These are phyloP conservation scores for Astyanax mexicanus DNA, from an alignment of 2,797 vertebrate species.

Conservation along the genomic window DNA sequence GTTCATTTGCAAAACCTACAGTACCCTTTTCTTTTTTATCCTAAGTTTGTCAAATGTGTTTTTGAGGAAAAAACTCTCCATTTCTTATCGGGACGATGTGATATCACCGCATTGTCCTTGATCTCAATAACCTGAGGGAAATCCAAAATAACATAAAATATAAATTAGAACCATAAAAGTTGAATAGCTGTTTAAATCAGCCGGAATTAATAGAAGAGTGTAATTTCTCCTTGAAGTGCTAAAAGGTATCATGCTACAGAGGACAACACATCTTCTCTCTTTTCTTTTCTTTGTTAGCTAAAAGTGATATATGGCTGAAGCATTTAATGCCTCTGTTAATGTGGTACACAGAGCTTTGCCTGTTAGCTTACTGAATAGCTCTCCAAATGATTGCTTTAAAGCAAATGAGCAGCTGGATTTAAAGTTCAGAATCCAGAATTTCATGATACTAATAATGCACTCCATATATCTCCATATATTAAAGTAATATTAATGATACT, in stretches of 20 bases:
- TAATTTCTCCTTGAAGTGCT: background rate
- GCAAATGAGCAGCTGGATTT: background rate
- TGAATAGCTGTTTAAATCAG: slow-evolving; percentile 12
- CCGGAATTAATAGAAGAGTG: background rate
- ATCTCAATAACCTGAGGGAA: background rate
- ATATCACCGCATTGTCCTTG: background rate
- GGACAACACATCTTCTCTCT: background rate
- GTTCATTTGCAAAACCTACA: too few relatives aligned
- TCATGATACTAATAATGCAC: too few relatives aligned
- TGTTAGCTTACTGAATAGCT: background rate
- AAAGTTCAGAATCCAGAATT: too few relatives aligned
- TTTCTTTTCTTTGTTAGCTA: slow-evolving; percentile 7
- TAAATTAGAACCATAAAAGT: too few relatives aligned
- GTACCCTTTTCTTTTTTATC: too few relatives aligned
- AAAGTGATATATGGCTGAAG: slow-evolving; percentile 1
- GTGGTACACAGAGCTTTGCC: background rate
- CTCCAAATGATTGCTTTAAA: background rate
- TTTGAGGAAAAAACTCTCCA: background rate
- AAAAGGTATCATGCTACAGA: background rate
- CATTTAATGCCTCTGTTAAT: background rate
- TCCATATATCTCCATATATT: too few relatives aligned
- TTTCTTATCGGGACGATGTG: background rate
- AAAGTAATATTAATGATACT: too few relatives aligned
- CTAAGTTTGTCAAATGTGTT: too few relatives aligned
- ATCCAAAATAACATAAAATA: background rate